Evolutionary conservation across 2,888 invertebrate species (phyloP), one percentile per base, ranked within the genome.

Genomic region (Temnothorax rugatulus): DNA sequence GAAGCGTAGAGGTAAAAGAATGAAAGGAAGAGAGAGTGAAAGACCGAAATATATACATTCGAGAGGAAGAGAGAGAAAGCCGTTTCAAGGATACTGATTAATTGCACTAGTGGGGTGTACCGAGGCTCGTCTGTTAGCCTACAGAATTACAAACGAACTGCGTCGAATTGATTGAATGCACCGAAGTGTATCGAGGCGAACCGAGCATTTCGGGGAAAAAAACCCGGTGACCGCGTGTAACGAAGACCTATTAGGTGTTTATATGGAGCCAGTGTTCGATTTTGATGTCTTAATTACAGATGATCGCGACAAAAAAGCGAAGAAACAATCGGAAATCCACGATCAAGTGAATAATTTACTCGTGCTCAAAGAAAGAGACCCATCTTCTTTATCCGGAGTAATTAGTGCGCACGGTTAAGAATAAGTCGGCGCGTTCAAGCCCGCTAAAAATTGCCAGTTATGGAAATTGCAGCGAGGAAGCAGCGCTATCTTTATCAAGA

Each of bases 31-130:
- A 47, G 82, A 29, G 47, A 41, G 25, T 54, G 11, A 25, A 18
- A 21, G 52, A 74, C 1, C 21, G 7, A 57, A 61, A 29, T 29
- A 47, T 29, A 47, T 4, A n/a, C 34, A 29, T 21, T 54, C 47
- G 25, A 44, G 7, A 50, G 38, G 21, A 13, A 41, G 74, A 81
- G 83, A 81, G 82, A 50, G 25, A 52, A 54, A 66, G 25, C 8
- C 9, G 73, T 64, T 64, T 82, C 84, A 75, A 83, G 85, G 86
- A 85, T 89, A 75, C 77, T 85, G 85, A 89, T 89, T 89, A 89
- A 88, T 88, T 84, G 82, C 81, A 64, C 52, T 71, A 68, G 63
- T 61, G 61, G 66, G 68, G 25, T 83, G n/a, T 52, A 81, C 76
- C 21, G 76, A 75, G 59, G 54, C 79, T 81, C 66, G 79, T 63